Evolutionary conservation across 2,113 vertebrate species (phyloP), one percentile per base, ranked within the genome.

Genomic region (Channa argus): DNA sequence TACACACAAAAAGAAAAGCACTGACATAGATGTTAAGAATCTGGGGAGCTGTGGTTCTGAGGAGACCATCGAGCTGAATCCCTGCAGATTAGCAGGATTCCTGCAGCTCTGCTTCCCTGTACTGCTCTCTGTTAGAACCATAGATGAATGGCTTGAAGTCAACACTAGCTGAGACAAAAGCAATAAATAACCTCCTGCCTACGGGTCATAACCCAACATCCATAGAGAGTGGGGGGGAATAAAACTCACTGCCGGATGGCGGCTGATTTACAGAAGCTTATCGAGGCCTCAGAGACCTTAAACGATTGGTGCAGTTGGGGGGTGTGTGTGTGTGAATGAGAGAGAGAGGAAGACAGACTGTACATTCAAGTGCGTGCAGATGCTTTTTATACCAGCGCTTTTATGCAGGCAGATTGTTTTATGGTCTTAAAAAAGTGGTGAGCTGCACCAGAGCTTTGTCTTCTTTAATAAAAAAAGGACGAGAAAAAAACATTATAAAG

Each of bases 241-340:
- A 89, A 88, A 91, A 89, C 76, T 78, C 76, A 67, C 71, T 76
- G 82, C 71, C 66, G 77, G 79, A 84, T 84, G 79, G 86, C 56
- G 79, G 82, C 88, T 93, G 91, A 93, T 92, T 92, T 94, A 93
- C 87, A 85, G 85, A 83, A 79, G 89, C 86, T 90, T 87, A 88
- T 74, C 24, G 58, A 88, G 83, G 77, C 86, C 84, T 83, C 75
- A 39, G 87, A 81, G 90, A 87, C 83, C 83, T 88, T 56, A 80
- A 86, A 83, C 62, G 84, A 90, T 90, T 86, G 83, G 64, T 82
- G 70, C 58, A 56, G 63, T 83, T 50, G 63, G 63, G 79, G 13
- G 59, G 15, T 68, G 47, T 38, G 46, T 70, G 62, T 60, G 53
- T 73, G 46, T 46, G 52, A 24, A 1, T 24, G 24, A 24, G 24